Conservation (phyloP, 1,140 invertebrate genomes). For the Ceratosolen solmsi region DNA sequence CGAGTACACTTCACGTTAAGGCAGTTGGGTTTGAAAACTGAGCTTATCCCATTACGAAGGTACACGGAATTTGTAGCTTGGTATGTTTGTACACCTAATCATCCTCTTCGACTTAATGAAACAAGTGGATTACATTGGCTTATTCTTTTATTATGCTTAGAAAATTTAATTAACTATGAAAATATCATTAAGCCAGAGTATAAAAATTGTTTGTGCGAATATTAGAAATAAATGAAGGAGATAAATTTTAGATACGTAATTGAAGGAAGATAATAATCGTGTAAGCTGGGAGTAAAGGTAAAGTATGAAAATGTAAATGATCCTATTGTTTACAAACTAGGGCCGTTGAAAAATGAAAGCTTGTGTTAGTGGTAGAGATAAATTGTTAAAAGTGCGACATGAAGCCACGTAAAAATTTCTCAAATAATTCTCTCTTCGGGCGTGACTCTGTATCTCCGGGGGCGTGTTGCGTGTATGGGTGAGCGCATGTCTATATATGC, state of each 20-base stretch:
- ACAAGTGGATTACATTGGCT: no score
- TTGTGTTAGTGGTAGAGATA: neutral
- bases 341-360: neutral
- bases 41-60: neutral
- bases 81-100: neutral
- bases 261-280: no score
- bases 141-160: neutral
- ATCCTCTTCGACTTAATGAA: neutral
- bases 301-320: no score
- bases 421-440: neutral
- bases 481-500: no score
- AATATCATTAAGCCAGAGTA: no score
- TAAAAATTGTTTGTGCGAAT: no score
- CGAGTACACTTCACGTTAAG: neutral
- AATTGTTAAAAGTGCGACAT: neutral
- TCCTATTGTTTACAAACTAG: no score
- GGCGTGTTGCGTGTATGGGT: neutral
- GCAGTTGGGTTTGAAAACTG: neutral
- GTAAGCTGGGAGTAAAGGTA: no score
- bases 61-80: neutral
- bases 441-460: neutral
- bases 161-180: no score
- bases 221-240: no score
- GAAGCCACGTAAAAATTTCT: neutral
- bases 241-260: no score